Conservation (phyloP, 2,113 vertebrate species). For the Illadopsis cleaveri region DNA sequence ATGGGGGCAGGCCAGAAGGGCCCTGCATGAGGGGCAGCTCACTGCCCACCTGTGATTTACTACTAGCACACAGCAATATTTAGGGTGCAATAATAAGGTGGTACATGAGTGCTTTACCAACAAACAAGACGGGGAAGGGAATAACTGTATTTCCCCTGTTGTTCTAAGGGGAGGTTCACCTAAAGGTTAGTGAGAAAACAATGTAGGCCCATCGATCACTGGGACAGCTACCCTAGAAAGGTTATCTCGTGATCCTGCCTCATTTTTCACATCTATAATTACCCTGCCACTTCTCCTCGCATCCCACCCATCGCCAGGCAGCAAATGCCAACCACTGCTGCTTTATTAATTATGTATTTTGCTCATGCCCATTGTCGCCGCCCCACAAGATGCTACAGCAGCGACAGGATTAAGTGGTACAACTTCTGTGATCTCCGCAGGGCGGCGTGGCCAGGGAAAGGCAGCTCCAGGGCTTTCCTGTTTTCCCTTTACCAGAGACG, state of each 20-base stretch:
- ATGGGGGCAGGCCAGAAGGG: not conserved
- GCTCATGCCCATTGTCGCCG: not conserved
- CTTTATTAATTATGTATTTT: slow-evolving; percentile 63
- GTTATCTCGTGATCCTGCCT: slow-evolving; percentile 27
- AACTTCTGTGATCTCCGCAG: not conserved
- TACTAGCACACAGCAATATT: not conserved
- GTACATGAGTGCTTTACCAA: not conserved
- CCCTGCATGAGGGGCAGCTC: not conserved
- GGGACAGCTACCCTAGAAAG: slow-evolving; percentile 63
- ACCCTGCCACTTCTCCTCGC: not conserved
- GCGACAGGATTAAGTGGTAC: not conserved
- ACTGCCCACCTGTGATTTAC: not conserved
- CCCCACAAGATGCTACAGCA: not conserved
- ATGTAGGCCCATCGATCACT: slow-evolving; percentile 65
- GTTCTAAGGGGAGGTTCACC: slow-evolving; percentile 67
- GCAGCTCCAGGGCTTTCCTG: not conserved
- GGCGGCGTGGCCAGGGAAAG: accelerated
- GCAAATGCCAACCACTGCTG: not conserved
- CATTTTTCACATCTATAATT: slow-evolving; percentile 72
- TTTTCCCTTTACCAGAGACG: accelerated
- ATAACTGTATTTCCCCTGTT: slow-evolving; percentile 68
- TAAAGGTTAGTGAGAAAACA: slow-evolving; percentile 72
- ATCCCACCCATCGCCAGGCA: not conserved
- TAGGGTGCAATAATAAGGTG: not conserved
- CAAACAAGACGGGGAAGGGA: slow-evolving; percentile 58